Evolutionary conservation across 2,797 vertebrate genomes (phyloP), one percentile per base, ranked within the genome.

Genomic region (Semaprochilodus insignis): DNA sequence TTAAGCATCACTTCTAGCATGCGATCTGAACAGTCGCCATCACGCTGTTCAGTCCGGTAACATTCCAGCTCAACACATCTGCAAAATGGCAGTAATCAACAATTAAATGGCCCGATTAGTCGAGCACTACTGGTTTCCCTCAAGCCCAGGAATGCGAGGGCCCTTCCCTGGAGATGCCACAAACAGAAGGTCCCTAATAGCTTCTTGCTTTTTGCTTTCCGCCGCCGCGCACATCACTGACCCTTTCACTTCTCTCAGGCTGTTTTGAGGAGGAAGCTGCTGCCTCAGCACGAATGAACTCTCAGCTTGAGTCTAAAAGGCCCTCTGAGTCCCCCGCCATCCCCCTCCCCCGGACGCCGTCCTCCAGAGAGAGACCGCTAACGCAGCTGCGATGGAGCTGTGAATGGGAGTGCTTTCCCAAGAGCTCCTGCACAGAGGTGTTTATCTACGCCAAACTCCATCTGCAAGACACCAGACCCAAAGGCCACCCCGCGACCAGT

Each of bases 371-470:
- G 65, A 10, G 52, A 31, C 19, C 52, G 44, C 60, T 80, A 71
- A 69, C 73, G 66, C 70, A 83, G 73, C 73, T 78, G 76, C 63
- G 80, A 81, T 69, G 76, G 70, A 85, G 71, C 80, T 81, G 34
- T 74, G 74, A 81, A 72, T 17, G 6, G n/a, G 51, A 74, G 63
- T 51, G 48, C 55, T 83, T 82, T 80, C 25, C 76, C 55, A 78
- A 57, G 63, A 85, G 69, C 73, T 36, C 25, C 36, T 81, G 78
- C 74, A 71, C 66, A 2, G 60, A 77, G 74, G 74, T 80, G 73
- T 80, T 85, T 80, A 84, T 85, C 55, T 74, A 62, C 69, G 54
- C 16, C 66, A 54, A n/a, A 31, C 44, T 77, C 51, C 44, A 67
- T 40, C 65, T 67, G 67, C 77, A 75, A 67, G 67, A 80, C 60